Base-by-base conservation (phyloP, 2,888 invertebrate species). In the Tetrapedia diversipes region DNA sequence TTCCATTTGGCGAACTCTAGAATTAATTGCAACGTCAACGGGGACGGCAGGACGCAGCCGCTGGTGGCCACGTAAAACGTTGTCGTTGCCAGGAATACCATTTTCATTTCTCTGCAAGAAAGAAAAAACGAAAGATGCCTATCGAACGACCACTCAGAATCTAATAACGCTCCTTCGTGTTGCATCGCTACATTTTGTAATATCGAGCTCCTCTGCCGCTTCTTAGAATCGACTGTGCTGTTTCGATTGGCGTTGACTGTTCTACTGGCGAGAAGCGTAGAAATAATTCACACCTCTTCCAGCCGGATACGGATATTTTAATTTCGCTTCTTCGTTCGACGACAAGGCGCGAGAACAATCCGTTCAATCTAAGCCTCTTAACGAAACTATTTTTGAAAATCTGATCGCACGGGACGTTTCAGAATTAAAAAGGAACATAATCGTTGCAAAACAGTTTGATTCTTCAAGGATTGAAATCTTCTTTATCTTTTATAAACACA, bases 1-100 rank as follows among this genome's bases (percentile, higher is more conserved):
- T 93, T 90, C 93, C 93, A 94, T 22, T 93, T 86, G 0, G 93
- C 93, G 68, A 93, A 93, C 71, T 94, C 94, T 73, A 94, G 80
- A 3, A 93, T 90, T 51, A 93, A 92, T 32, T 93, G 92, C 22
- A 94, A 84, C 0, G 92, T 88, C 10, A 91, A 77, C 0, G 90
- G 85, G 34, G 90, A 86, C 0, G 90, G 90, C 45, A 84, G 74
- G 37, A 85, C 71, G 16, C 84, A 86, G 4, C 57, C 47, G 7
- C 70, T 59, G 0, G 77, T 73, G 11, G 27, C 53, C 27, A 73
- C 22, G n/a, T 37, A 53, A 8, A 66, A 37, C 4, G 57, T 10
- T 10, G 67, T 45, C 19, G 56, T 22, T 19, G 73, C 7, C n/a
- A 78, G 7, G 8, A 77, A 39, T 14, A 32, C 37, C 7, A 29